Base-by-base conservation (phyloP, 37 sponge, comb jelly and placozoan species). In the Dysidea cf. avara region DNA sequence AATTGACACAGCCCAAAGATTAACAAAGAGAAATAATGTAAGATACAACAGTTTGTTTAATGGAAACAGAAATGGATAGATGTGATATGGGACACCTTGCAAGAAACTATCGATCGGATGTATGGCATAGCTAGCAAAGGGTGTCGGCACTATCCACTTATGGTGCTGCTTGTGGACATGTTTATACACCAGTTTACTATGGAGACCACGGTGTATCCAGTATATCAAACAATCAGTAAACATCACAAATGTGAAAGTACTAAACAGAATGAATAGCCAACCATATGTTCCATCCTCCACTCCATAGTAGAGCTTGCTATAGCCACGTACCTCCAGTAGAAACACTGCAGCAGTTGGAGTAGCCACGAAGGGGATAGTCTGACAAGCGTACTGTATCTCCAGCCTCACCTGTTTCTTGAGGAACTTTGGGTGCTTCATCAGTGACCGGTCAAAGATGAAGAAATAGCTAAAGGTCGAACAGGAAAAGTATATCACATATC, bases 51-150 rank as follows among this genome's bases (percentile, higher is more conserved):
- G 53, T 56, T 94, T 94, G 74, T 94, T 83, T 29, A 94, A 48
- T 22, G 95, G 95, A 48, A 94, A 94, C 11, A 94, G 36, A 49
- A 94, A 83, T 12, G 92, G 87, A 36, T 91, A 94, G 11, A 94
- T 48, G 60, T 94, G 91, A 56, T 94, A 94, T 17, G 95, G 95
- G 7, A 70, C 14, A 63, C 91, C 83, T 74, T 94, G 95, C 29
- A 90, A 62, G 57, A 90, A 94, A 35, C 91, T 91, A 49, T 94
- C 95, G n/a, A 94, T 32, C 3, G 95, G 95, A 58, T 94, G 91
- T 56, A 94, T 86, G 9, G 95, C 95, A 52, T 90, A n/a, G n/a
- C n/a, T n/a, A n/a, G n/a, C n/a, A n/a, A n/a, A n/a, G n/a, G n/a
- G n/a, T n/a, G n/a, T n/a, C n/a, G n/a, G n/a, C n/a, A n/a, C n/a